A percentile compares a stretch with the other conserved stretches of the same genome.
Evolutionary conservation across 2,113 vertebrate genomes (phyloP).

Genomic region (Fulmarus glacialis): DNA sequence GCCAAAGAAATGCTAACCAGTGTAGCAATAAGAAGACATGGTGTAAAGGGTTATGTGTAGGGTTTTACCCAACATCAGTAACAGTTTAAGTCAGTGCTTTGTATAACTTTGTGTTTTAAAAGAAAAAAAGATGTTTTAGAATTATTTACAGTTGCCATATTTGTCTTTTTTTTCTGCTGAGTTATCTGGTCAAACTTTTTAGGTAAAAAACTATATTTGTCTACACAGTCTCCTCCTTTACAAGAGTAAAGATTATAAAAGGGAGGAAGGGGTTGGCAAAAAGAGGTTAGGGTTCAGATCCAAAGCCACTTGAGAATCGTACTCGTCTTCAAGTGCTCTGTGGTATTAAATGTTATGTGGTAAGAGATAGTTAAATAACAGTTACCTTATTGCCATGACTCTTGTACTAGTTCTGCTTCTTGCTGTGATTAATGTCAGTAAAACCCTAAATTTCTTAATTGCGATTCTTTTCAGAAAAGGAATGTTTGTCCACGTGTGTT

Average conservation of each 20-base stretch:
- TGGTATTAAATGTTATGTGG: background rate
- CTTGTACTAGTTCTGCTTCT: background rate
- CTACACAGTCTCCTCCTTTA: background rate
- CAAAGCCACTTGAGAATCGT: background rate
- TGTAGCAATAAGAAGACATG: background rate
- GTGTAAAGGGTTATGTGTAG: background rate
- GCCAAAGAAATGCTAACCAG: background rate
- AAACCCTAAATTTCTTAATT: background rate
- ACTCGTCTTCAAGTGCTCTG: background rate
- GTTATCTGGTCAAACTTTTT: background rate
- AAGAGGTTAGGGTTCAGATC: background rate
- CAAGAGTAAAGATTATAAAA: background rate
- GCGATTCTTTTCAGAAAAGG: conserved; percentile 87
- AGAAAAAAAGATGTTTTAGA: background rate
- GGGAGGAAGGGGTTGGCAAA: background rate
- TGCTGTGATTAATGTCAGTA: background rate
- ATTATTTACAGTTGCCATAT: background rate
- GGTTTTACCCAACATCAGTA: background rate
- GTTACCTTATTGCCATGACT: background rate
- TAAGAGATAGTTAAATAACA: background rate
- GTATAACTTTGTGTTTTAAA: background rate
- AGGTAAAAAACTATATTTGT: background rate
- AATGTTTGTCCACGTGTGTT: conserved; percentile 94
- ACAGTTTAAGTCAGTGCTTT: background rate
- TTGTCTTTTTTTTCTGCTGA: background rate